Percentiles rank a stretch among this genome's conserved stretches.
Conservation (phyloP, 2,113 vertebrate genomes). For the Ceyx melanurus region DNA sequence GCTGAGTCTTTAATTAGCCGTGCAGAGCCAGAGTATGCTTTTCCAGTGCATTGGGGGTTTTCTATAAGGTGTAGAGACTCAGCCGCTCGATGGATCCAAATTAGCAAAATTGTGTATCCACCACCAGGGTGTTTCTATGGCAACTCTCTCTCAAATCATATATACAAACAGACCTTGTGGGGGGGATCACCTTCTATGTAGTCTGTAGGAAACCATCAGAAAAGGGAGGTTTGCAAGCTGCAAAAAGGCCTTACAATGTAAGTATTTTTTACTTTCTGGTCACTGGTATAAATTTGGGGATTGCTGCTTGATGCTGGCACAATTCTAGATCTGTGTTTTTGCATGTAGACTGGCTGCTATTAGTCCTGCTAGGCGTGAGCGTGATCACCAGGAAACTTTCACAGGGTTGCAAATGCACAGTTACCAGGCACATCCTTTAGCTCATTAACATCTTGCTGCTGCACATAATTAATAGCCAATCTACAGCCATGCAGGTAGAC, state of each 20-base stretch:
- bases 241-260: conserved; percentile 5
- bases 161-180: conserved; percentile 75
- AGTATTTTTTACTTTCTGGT: conserved; percentile 8
- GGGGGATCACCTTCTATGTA: conserved; percentile 70
- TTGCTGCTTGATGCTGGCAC: background rate
- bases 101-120: conserved; percentile 77
- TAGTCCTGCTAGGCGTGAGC: background rate
- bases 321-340: background rate
- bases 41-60: conserved; percentile 58
- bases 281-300: background rate
- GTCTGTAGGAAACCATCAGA: conserved; percentile 62
- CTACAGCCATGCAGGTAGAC: background rate
- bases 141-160: conserved; percentile 76
- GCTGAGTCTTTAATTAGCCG: conserved; percentile 75
- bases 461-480: background rate
- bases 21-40: conserved; percentile 60
- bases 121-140: conserved; percentile 80
- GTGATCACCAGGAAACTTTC: background rate
- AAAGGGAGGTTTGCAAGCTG: conserved; percentile 55
- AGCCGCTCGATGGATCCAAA: conserved; percentile 71
- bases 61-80: conserved; percentile 34
- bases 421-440: background rate
- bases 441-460: background rate
- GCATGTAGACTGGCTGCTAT: background rate
- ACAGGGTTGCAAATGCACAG: accelerated